A percentile compares a stretch with the other conserved stretches of the same genome.
These are phyloP conservation scores for Gobiocypris rarus DNA, from an alignment of 2,113 vertebrate genomes.

Conservation along the genomic window DNA sequence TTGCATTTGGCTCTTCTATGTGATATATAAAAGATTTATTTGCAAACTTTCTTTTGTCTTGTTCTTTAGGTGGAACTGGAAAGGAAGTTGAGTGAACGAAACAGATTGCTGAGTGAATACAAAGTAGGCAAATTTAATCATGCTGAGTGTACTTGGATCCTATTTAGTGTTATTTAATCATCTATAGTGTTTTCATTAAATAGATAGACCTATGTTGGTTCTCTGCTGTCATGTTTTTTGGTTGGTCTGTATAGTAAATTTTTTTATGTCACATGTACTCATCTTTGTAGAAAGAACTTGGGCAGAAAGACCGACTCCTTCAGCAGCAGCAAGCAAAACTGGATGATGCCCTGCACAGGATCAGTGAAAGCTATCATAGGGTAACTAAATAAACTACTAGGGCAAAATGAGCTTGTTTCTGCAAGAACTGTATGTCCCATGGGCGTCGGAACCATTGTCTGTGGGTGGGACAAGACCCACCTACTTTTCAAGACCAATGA, in stretches of 20 bases:
- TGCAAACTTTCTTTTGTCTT: neutral
- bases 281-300: conserved; percentile 81
- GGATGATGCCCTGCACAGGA: conserved; percentile 84
- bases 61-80: conserved; percentile 86
- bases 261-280: conserved; percentile 14
- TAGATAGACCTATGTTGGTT: neutral
- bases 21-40: neutral
- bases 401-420: neutral
- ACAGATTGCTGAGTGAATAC: conserved; percentile 86
- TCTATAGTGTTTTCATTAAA: neutral
- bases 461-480: too few relatives aligned
- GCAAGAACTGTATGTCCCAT: neutral
- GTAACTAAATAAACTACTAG: conserved; percentile 65
- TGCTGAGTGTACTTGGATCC: neutral
- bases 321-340: conserved; percentile 89
- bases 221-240: too few relatives aligned
- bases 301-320: conserved; percentile 89
- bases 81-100: conserved; percentile 88
- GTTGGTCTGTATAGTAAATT: neutral
- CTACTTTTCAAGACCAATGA: too few relatives aligned
- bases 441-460: too few relatives aligned
- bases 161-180: neutral
- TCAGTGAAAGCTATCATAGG: conserved; percentile 83
- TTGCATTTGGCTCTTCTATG: neutral
- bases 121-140: conserved; percentile 76